phyloP scores from a whole-genome alignment of 2,888 invertebrate genomes.

The Stramonita haemastoma region DNA sequence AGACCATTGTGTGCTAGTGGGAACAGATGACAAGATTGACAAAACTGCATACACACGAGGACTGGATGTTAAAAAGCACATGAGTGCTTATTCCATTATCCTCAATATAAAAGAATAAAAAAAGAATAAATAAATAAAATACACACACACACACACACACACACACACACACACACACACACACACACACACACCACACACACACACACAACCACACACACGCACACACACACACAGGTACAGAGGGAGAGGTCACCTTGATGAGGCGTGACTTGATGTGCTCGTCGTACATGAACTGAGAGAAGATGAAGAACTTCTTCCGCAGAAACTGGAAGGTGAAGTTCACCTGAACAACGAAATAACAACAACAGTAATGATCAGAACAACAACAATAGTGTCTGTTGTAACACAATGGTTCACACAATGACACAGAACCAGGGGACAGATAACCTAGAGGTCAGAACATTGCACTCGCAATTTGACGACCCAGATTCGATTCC shows the following conservation, averaged over 20 bases:
- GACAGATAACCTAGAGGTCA: no score
- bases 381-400: neutral
- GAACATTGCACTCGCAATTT: no score
- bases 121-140: no score
- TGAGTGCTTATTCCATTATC: no score
- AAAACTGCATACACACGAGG: neutral
- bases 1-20: no score
- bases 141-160: neutral
- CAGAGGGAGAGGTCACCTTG: slow-evolving; percentile 79
- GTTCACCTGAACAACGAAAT: slow-evolving; percentile 74
- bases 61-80: no score
- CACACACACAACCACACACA: neutral
- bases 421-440: no score
- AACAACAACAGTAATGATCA: neutral
- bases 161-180: neutral
- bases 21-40: no score
- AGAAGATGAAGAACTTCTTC: slow-evolving; percentile 94
- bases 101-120: no score
- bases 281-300: slow-evolving; percentile 98
- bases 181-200: neutral
- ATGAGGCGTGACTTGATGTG: slow-evolving; percentile 96
- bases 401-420: no score
- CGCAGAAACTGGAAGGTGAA: slow-evolving; percentile 88
- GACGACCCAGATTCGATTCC: no score
- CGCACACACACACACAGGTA: neutral